A percentile compares a stretch with the other conserved stretches of the same genome.
phyloP scores from a whole-genome alignment of 2,888 invertebrate species.

The Chrysolina americana region DNA sequence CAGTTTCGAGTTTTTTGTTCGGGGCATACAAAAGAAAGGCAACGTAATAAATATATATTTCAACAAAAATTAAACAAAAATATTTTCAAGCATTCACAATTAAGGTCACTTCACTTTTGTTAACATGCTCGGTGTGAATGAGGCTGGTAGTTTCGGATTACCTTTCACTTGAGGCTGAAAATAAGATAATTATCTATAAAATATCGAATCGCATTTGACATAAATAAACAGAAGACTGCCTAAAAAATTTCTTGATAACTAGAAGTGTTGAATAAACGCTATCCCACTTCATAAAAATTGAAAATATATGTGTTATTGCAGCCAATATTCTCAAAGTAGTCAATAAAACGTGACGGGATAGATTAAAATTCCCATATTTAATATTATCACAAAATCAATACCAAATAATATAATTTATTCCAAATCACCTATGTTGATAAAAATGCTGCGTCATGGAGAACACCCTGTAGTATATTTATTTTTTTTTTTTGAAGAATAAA shows the following conservation, averaged over 20 bases:
- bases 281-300: too few species aligned
- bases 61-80: not conserved
- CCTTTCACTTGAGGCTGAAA: conserved; percentile 63
- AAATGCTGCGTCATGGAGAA: too few species aligned
- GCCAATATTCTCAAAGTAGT: too few species aligned
- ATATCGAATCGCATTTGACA: not conserved
- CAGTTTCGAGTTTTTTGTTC: not conserved
- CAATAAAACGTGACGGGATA: too few species aligned
- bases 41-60: not conserved
- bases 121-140: conserved; percentile 34
- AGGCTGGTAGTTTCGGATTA: conserved; percentile 48
- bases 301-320: too few species aligned
- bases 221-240: too few species aligned
- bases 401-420: too few species aligned
- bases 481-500: not conserved
- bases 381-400: too few species aligned
- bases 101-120: conserved; percentile 22
- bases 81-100: not conserved
- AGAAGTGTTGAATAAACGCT: too few species aligned
- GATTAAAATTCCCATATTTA: too few species aligned
- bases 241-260: too few species aligned
- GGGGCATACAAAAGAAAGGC: not conserved
- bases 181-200: conserved; percentile 34
- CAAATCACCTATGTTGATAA: too few species aligned
- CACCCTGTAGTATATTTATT: not conserved